Percentiles rank a stretch among this genome's conserved stretches.
Evolutionary conservation across 64 coral and sea anemone species (phyloP).

Genomic region (Catalaphyllia jardinei): DNA sequence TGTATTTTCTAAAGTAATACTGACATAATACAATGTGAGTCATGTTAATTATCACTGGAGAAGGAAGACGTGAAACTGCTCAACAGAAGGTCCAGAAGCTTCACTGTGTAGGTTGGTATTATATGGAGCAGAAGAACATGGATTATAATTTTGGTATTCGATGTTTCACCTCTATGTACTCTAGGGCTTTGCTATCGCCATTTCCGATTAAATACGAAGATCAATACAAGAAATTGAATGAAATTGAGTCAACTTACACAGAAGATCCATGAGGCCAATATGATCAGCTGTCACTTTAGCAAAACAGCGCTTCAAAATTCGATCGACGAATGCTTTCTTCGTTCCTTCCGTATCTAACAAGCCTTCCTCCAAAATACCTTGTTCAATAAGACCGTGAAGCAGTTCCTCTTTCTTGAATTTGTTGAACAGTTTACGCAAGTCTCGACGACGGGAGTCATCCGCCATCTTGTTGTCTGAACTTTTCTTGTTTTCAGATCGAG

Average conservation of each 20-base stretch:
- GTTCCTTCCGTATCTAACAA: conserved; percentile 45
- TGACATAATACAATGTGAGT: no score
- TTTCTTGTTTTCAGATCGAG: not conserved
- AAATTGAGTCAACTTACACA: conserved; percentile 37
- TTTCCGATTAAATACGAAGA: not conserved
- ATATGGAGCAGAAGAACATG: no score
- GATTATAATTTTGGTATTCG: no score
- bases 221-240: not conserved
- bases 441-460: conserved; percentile 11
- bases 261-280: conserved; percentile 37
- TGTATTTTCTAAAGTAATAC: no score
- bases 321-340: conserved; percentile 62
- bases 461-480: not conserved
- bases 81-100: no score
- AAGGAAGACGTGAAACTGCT: no score
- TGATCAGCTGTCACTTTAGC: conserved; percentile 15
- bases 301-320: conserved; percentile 65
- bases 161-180: no score
- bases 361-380: conserved; percentile 52
- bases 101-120: no score
- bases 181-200: no score
- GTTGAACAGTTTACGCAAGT: conserved; percentile 71
- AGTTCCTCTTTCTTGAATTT: conserved; percentile 90
- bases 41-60: no score
- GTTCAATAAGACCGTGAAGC: conserved; percentile 60